Base-by-base conservation (phyloP, 2,113 vertebrate species). In the Otus sunia region DNA sequence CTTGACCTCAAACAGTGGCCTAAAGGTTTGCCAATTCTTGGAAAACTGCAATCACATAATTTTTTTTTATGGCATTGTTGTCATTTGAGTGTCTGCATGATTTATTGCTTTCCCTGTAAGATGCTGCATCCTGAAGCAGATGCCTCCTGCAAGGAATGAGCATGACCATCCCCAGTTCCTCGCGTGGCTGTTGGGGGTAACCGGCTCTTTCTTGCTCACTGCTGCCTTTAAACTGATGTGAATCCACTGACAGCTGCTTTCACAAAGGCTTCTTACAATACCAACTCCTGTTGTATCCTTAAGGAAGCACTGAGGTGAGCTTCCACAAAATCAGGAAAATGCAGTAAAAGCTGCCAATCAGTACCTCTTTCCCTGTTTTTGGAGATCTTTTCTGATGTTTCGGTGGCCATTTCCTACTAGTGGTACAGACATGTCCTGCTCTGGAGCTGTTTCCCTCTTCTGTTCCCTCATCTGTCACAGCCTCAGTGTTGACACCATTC, bases 271-370 rank as follows among this genome's bases (percentile, higher is more conserved):
- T 39, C 59, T 76, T 92, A 32, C 76, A 84, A 45, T 43, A 50
- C 29, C 30, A 50, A 30, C 23, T 85, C 52, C 52, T 20, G 32
- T 12, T 7, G 0, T 74, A 43, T 15, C 32, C 56, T n/a, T 78
- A 59, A 56, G 41, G 59, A 69, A 55, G 55, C 64, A 68, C 0
- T 41, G 69, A 92, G 34, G 21, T 66, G 75, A 69, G 22, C 49
- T n/a, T 76, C 67, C 49, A 58, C n/a, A 72, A 56, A 76, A 76
- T 39, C 36, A 80, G 59, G 41, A 13, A 68, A 80, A n/a, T 15
- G 22, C 36, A 67, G 29, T 74, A 62, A 60, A 89, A 71, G 25
- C 45, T 66, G 16, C 16, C 30, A 5, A 6, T 19, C 0, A 0
- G 55, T 59, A 45, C 8, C 16, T 83, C 27, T 82, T 34, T 66